Percentiles rank a stretch among this genome's conserved stretches.
Evolutionary conservation across 2,797 vertebrate genomes (phyloP).

Genomic region (Chaetophractus vellerosus): DNA sequence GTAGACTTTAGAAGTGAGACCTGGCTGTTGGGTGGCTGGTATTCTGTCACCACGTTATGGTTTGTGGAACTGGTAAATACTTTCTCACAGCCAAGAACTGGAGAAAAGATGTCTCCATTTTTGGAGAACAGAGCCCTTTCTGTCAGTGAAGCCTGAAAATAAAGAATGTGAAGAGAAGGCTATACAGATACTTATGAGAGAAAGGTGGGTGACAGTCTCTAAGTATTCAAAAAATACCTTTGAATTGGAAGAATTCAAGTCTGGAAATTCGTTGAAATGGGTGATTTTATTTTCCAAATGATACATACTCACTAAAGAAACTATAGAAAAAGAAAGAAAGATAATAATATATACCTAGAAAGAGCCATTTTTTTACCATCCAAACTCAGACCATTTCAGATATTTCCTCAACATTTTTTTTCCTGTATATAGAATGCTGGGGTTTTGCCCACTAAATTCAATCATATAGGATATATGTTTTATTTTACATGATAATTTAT

Average conservation of each 20-base stretch:
- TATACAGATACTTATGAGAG: background rate
- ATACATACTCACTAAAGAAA: background rate
- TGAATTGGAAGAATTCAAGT: background rate
- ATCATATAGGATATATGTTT: background rate
- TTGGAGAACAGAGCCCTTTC: constrained; percentile 36
- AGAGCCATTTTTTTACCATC: constrained; percentile 12
- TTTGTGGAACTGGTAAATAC: background rate
- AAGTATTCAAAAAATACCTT: constrained; percentile 61
- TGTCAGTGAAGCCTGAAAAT: background rate
- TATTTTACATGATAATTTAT: background rate
- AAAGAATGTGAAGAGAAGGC: background rate
- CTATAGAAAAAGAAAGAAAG: background rate
- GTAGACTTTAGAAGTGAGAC: background rate
- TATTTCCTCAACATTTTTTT: background rate
- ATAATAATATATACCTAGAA: background rate
- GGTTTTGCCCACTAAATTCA: background rate
- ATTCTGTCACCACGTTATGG: background rate
- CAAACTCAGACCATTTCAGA: background rate
- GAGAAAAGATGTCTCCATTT: background rate
- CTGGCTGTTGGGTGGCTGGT: background rate
- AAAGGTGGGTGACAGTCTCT: background rate
- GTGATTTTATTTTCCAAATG: constrained; percentile 47
- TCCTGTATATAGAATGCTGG: background rate
- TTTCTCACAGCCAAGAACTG: background rate
- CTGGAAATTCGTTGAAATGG: constrained; percentile 21